Evolutionary conservation across 2,113 vertebrate genomes (phyloP).

Genomic region (Malurus cyaneus): DNA sequence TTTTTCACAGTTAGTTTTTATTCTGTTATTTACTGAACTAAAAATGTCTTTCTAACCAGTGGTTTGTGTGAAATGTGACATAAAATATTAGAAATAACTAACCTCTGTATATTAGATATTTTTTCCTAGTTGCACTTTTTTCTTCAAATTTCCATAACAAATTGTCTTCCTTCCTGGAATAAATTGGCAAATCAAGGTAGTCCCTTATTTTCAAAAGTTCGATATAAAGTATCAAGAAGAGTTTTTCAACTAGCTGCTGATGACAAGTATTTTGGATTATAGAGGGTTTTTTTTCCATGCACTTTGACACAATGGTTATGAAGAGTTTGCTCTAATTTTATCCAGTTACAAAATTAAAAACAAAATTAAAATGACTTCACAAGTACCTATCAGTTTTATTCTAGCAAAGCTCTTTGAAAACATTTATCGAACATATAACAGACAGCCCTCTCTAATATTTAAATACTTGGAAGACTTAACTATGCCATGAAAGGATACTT

Average conservation of each 20-base stretch:
- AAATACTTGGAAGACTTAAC: neutral
- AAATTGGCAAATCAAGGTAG: neutral
- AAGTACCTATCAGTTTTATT: neutral
- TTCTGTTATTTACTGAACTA: neutral
- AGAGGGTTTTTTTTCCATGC: neutral
- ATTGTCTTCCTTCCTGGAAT: neutral
- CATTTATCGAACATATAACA: neutral
- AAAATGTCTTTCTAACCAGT: neutral
- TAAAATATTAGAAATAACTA: neutral
- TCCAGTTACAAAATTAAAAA: neutral
- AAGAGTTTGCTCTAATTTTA: neutral
- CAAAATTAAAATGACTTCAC: neutral
- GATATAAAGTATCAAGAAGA: neutral
- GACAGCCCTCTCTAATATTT: neutral
- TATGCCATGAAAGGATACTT: neutral
- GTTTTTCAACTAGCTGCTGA: neutral
- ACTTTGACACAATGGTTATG: neutral
- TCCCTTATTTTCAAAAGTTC: neutral
- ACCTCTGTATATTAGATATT: neutral
- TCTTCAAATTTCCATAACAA: neutral
- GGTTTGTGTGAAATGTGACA: neutral
- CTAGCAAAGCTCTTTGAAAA: neutral
- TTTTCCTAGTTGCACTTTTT: neutral
- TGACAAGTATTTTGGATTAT: neutral
- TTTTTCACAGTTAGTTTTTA: neutral